A percentile compares a stretch with the other conserved stretches of the same genome.
Evolutionary conservation across 1,140 invertebrate genomes (phyloP).

Genomic region (Riptortus pedestris): DNA sequence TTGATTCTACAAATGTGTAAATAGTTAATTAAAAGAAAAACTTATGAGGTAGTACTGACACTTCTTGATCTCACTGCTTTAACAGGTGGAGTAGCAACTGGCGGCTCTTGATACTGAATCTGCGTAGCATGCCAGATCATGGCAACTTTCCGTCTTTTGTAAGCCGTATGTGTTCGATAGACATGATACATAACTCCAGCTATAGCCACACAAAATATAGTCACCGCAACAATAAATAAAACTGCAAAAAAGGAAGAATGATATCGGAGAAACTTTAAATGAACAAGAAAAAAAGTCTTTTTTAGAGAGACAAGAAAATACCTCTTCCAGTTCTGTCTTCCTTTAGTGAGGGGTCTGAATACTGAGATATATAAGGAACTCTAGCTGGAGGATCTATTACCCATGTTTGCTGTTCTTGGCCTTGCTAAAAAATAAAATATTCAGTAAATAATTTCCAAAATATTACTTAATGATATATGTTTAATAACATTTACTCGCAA

Average conservation of each 20-base stretch:
- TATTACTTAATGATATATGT: too few relatives aligned
- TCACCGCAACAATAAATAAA: constrained; percentile 34
- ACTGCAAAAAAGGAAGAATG: constrained; percentile 32
- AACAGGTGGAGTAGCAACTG: not conserved
- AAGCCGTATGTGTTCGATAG: constrained; percentile 36
- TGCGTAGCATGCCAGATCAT: constrained; percentile 32
- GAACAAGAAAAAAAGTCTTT: not conserved
- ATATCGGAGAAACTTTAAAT: not conserved
- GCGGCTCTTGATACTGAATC: constrained; percentile 17
- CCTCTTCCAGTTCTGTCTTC: constrained; percentile 63
- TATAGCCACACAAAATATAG: constrained; percentile 34
- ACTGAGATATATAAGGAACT: constrained; percentile 58
- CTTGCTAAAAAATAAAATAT: constrained; percentile 40
- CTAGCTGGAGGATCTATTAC: constrained; percentile 65
- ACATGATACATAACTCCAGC: constrained; percentile 35
- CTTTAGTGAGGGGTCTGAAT: constrained; percentile 56
- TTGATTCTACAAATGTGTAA: too few relatives aligned
- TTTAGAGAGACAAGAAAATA: too few relatives aligned
- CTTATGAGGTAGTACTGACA: constrained; percentile 30
- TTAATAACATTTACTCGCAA: too few relatives aligned
- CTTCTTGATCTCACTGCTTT: constrained; percentile 30
- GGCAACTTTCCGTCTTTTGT: constrained; percentile 49
- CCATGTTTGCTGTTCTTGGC: constrained; percentile 58
- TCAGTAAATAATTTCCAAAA: too few relatives aligned
- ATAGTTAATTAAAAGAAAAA: too few relatives aligned